Percentiles rank a stretch among this genome's conserved stretches.
phyloP scores from a whole-genome alignment of 2,888 invertebrate genomes.

The Gnatocerus cornutus region DNA sequence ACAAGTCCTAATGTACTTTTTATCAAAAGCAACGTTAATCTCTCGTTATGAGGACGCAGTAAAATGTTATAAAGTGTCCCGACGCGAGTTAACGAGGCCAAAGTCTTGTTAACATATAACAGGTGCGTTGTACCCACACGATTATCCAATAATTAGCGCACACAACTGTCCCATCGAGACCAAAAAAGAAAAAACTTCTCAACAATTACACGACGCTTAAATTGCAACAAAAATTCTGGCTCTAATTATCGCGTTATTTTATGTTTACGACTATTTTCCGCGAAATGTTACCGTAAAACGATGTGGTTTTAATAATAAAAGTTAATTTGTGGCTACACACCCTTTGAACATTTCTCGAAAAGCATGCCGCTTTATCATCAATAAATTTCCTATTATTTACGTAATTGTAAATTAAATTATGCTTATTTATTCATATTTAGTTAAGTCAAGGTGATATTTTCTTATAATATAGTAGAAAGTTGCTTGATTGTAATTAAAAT shows the following conservation, averaged over 20 bases:
- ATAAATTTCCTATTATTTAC: constrained; percentile 31
- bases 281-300: constrained; percentile 5
- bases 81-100: constrained; percentile 44
- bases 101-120: constrained; percentile 47
- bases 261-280: constrained; percentile 4
- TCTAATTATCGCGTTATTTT: constrained; percentile 8
- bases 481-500: constrained; percentile 35
- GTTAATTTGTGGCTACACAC: constrained; percentile 26
- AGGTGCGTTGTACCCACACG: constrained; percentile 46
- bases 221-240: background rate
- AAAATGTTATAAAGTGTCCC: constrained; percentile 35
- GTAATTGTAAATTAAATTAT: constrained; percentile 39
- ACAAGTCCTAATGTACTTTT: constrained; percentile 13
- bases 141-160: constrained; percentile 33
- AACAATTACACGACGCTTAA: constrained; percentile 29
- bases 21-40: constrained; percentile 10
- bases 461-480: constrained; percentile 38
- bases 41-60: constrained; percentile 15
- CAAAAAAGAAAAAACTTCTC: constrained; percentile 27
- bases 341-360: constrained; percentile 22
- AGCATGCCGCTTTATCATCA: constrained; percentile 20
- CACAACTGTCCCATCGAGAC: constrained; percentile 34
- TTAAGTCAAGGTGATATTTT: constrained; percentile 36
- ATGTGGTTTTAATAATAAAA: constrained; percentile 21
- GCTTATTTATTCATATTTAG: constrained; percentile 41